phyloP scores from a whole-genome alignment of 2,888 invertebrate species.

The Brenthis ino region DNA sequence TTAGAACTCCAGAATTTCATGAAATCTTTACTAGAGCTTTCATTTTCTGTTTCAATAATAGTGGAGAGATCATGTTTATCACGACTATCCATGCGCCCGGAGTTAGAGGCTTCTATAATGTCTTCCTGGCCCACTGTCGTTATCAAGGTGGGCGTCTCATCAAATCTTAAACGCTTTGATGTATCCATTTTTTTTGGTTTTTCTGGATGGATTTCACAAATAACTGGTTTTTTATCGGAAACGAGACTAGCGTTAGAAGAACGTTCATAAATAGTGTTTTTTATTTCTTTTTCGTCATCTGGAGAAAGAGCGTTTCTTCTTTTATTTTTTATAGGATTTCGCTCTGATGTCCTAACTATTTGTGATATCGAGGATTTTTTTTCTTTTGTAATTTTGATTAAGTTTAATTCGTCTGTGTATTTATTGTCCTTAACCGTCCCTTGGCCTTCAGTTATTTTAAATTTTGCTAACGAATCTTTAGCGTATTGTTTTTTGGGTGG shows the following conservation, averaged over 20 bases:
- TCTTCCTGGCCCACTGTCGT: conserved; percentile 40
- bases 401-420: conserved; percentile 52
- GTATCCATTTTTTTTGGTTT: conserved; percentile 17
- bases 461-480: not conserved
- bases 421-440: conserved; percentile 15
- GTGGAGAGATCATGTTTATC: conserved; percentile 38
- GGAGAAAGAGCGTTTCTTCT: conserved; percentile 18
- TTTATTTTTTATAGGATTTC: conserved; percentile 12
- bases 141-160: conserved; percentile 53
- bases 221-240: conserved; percentile 10
- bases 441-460: not conserved
- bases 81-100: conserved; percentile 1
- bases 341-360: conserved; percentile 22
- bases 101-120: conserved; percentile 29
- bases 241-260: not conserved
- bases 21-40: conserved; percentile 49
- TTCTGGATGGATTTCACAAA: conserved; percentile 36
- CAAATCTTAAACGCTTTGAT: conserved; percentile 59
- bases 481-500: no score
- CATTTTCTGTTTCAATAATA: conserved; percentile 43
- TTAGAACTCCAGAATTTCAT: conserved; percentile 55
- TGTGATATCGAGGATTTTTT: conserved; percentile 43
- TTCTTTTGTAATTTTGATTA: conserved; percentile 55
- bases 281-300: conserved; percentile 51
- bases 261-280: conserved; percentile 49